Evolutionary conservation across 2,888 invertebrate genomes (phyloP), one percentile per base, ranked within the genome.

Genomic region (Hemaris fuciformis): DNA sequence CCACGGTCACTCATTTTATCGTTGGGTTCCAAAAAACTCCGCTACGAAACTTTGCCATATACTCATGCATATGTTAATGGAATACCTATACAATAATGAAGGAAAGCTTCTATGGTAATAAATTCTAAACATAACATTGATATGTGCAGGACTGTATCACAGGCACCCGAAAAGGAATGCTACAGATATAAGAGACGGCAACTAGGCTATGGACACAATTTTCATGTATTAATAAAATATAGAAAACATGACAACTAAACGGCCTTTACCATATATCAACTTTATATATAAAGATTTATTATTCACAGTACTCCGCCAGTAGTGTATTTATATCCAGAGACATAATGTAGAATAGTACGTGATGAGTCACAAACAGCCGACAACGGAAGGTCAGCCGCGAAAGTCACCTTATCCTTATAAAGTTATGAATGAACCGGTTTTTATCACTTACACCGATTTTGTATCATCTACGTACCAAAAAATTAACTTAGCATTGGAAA

Each of bases 311-410:
- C 23, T n/a, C 23, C 6, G 23, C 25, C n/a, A 1, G 23, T n/a
- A 13, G 23, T n/a, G 3, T 25, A 25, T 46, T 25, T 25, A 13
- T 46, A 46, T 46, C 3, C n/a, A 25, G 13, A 2, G 5, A 31
- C 6, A 23, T 18, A 13, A 31, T 18, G 10, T 25, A 41, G 15
- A 34, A 23, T 31, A 56, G 20, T 56, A 56, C 3, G 10, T 27
- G 23, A 38, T 34, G 41, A 59, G 81, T 53, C 27, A 53, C 83
- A 81, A 70, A 84, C 83, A 80, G 69, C 38, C 64, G 63, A 65
- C 68, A 62, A 64, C 68, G 75, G 80, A 85, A 85, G 88, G 87
- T 80, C 82, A 72, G 59, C 65, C 65, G 76, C 75, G 78, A 85
- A 84, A 86, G 80, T 69, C 66, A 69, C 65, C 61, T 67, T 62